phyloP scores from a whole-genome alignment of 2,797 vertebrate genomes.

The Ctenopoma multispine region DNA sequence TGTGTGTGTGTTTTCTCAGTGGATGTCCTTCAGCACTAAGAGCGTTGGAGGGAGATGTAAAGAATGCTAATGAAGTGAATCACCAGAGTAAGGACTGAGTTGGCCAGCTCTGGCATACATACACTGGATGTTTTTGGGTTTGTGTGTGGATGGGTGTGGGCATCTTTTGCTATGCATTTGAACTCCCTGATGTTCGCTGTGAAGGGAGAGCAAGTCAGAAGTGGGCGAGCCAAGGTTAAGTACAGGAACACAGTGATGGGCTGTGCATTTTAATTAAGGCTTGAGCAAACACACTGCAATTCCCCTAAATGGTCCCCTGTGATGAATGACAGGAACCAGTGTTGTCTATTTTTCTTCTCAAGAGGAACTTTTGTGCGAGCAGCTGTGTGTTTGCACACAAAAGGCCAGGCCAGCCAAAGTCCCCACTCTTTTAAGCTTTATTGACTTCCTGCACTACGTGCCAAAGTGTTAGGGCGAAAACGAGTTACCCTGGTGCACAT shows the following conservation, averaged over 20 bases:
- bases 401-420: conserved; percentile 49
- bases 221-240: conserved; percentile 78
- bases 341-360: conserved; percentile 64
- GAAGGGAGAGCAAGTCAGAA: conserved; percentile 64
- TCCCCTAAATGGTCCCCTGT: conserved; percentile 65
- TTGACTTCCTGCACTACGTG: conserved; percentile 60
- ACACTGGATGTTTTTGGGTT: conserved; percentile 27
- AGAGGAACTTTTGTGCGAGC: conserved; percentile 63
- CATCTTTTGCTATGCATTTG: conserved; percentile 27
- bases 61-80: conserved; percentile 81
- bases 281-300: conserved; percentile 71
- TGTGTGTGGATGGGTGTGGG: conserved; percentile 29
- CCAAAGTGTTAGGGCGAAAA: conserved; percentile 21
- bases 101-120: conserved; percentile 45
- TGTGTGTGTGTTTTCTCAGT: conserved; percentile 18
- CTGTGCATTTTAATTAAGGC: conserved; percentile 78
- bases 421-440: conserved; percentile 59
- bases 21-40: conserved; percentile 78
- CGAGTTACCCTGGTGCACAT: conserved; percentile 34
- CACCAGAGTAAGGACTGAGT: conserved; percentile 61
- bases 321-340: conserved; percentile 73
- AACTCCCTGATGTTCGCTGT: conserved; percentile 52
- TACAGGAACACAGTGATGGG: conserved; percentile 70
- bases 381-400: conserved; percentile 46
- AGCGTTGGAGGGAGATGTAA: conserved; percentile 70